A percentile compares a stretch with the other conserved stretches of the same genome.
These are phyloP conservation scores for Leucoma salicis DNA, from an alignment of 2,888 invertebrate species.

Conservation along the genomic window DNA sequence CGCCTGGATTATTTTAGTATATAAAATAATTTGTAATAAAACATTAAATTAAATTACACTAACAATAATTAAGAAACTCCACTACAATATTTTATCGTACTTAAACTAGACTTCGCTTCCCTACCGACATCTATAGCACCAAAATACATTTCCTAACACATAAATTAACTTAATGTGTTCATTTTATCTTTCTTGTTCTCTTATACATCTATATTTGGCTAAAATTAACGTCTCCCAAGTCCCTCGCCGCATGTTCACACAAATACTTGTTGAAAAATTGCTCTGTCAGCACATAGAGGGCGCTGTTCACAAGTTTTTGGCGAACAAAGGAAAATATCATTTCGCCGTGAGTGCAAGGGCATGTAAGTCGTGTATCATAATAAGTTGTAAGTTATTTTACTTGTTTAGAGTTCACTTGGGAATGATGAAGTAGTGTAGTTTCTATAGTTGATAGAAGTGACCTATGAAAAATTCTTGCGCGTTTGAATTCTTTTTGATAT, in stretches of 20 bases:
- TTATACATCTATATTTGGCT: slow-evolving; percentile 54
- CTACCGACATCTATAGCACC: slow-evolving; percentile 25
- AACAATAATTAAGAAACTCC: slow-evolving; percentile 21
- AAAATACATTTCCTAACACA: slow-evolving; percentile 46
- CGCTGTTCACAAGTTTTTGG: slow-evolving; percentile 29
- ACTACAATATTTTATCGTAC: slow-evolving; percentile 23
- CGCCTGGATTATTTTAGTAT: no score
- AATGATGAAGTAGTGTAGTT: no score
- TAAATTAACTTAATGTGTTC: slow-evolving; percentile 62
- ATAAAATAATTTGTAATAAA: no score
- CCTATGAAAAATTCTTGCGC: no score
- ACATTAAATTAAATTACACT: no score
- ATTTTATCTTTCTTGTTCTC: slow-evolving; percentile 49
- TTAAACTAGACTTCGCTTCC: slow-evolving; percentile 9
- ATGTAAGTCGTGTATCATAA: slow-evolving; percentile 47
- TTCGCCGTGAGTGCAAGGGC: slow-evolving; percentile 49
- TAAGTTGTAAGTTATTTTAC: slow-evolving; percentile 42
- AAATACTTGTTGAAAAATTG: slow-evolving; percentile 59
- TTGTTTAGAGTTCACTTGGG: no score
- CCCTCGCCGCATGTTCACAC: slow-evolving; percentile 43
- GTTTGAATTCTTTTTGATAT: no score
- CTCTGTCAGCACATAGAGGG: slow-evolving; percentile 32
- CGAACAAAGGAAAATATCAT: slow-evolving; percentile 41
- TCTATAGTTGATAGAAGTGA: no score
- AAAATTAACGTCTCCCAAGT: slow-evolving; percentile 61